A percentile compares a stretch with the other conserved stretches of the same genome.
Conservation (phyloP, 2,888 invertebrate genomes). For the Cerceris rybyensis region DNA sequence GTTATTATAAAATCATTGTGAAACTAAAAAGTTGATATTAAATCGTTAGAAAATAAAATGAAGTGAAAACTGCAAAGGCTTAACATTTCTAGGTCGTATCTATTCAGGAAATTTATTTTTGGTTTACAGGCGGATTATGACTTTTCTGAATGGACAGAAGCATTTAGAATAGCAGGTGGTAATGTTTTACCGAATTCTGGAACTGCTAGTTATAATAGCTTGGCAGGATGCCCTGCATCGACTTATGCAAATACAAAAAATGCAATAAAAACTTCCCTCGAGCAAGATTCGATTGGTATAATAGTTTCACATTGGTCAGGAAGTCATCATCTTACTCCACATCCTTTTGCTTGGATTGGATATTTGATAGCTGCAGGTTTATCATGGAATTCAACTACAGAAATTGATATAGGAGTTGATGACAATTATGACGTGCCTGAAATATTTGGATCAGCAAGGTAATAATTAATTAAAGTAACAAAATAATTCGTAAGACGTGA, state of each 20-base stretch:
- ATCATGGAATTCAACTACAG: slow-evolving; percentile 84
- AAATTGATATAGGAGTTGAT: slow-evolving; percentile 73
- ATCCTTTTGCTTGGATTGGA: slow-evolving; percentile 85
- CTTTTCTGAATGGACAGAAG: slow-evolving; percentile 83
- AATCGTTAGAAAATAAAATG: too few relatives aligned
- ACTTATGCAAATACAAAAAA: slow-evolving; percentile 84
- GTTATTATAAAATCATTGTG: too few relatives aligned
- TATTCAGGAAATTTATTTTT: slow-evolving; percentile 11
- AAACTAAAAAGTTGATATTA: too few relatives aligned
- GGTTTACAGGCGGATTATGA: slow-evolving; percentile 83
- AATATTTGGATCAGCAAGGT: slow-evolving; percentile 64
- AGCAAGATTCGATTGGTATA: slow-evolving; percentile 83
- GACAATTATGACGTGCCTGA: slow-evolving; percentile 76
- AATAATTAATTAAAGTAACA: slow-evolving; percentile 7
- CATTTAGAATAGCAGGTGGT: slow-evolving; percentile 81
- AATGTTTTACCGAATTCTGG: slow-evolving; percentile 84
- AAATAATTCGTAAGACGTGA: not conserved
- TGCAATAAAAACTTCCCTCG: slow-evolving; percentile 83
- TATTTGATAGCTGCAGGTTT: slow-evolving; percentile 84
- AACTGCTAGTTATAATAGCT: slow-evolving; percentile 85
- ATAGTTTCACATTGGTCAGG: slow-evolving; percentile 85
- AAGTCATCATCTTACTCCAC: slow-evolving; percentile 84
- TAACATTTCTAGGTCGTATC: too few relatives aligned
- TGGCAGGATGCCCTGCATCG: slow-evolving; percentile 85
- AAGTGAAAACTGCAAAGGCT: too few relatives aligned